These are phyloP conservation scores for Mimas tiliae DNA, from an alignment of 2,888 invertebrate species.

Conservation along the genomic window DNA sequence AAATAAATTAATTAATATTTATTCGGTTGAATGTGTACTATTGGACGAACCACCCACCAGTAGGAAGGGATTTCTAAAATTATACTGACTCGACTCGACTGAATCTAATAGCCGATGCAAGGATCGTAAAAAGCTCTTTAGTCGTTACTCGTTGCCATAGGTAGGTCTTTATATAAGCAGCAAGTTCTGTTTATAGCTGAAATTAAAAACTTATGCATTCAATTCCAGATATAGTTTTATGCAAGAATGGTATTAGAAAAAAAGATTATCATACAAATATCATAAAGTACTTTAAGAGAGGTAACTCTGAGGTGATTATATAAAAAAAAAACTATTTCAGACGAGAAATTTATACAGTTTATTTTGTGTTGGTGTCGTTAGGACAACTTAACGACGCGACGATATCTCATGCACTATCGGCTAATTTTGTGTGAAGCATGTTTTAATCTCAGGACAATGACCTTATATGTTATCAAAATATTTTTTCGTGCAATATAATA, in stretches of 20 bases:
- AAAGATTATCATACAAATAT: no score
- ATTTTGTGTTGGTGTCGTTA: background rate
- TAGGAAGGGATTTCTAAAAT: conserved; percentile 14
- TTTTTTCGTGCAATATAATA: conserved; percentile 14
- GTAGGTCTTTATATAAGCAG: no score
- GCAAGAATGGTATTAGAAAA: no score
- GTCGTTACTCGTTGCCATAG: background rate
- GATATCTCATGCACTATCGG: conserved; percentile 24
- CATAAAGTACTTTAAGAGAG: no score
- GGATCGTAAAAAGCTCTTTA: conserved; percentile 18
- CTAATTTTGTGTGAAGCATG: conserved; percentile 44
- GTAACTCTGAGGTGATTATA: no score
- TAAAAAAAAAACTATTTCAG: no score
- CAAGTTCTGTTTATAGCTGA: background rate
- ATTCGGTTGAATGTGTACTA: background rate
- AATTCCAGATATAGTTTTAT: no score
- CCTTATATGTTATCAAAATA: conserved; percentile 48
- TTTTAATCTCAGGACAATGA: conserved; percentile 62
- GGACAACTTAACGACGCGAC: conserved; percentile 8
- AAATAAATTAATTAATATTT: background rate
- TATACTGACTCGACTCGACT: conserved; percentile 10
- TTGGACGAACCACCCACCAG: background rate
- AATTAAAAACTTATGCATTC: background rate
- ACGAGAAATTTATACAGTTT: background rate
- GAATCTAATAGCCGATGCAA: background rate